phyloP scores from a whole-genome alignment of 2,888 invertebrate genomes.

The Teleogryllus oceanicus region DNA sequence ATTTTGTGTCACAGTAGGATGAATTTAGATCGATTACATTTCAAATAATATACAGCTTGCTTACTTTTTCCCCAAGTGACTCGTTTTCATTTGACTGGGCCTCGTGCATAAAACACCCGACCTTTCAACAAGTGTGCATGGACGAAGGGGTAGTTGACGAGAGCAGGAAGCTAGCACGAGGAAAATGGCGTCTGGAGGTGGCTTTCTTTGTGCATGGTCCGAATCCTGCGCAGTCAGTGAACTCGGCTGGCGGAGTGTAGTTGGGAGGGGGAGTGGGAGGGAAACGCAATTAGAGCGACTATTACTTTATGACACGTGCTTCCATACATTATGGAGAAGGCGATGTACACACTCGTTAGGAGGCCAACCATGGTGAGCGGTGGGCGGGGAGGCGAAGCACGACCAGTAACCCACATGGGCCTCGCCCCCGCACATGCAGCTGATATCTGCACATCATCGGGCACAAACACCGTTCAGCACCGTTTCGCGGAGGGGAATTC shows the following conservation, averaged over 20 bases:
- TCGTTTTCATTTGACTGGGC: no score
- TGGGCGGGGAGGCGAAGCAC: background rate
- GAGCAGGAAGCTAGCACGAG: no score
- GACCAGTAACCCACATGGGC: conserved; percentile 5
- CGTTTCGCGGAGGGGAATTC: no score
- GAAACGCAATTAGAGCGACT: conserved; percentile 18
- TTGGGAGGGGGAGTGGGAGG: background rate
- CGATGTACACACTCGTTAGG: background rate
- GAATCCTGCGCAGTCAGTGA: background rate
- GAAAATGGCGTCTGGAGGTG: background rate
- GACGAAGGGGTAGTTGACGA: no score
- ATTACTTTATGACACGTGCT: conserved; percentile 18
- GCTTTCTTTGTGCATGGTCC: background rate
- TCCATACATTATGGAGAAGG: background rate
- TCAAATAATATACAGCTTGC: no score
- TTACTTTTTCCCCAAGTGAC: no score
- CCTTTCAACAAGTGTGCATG: no score
- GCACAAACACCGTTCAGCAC: no score
- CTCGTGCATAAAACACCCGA: no score
- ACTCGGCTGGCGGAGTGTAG: background rate
- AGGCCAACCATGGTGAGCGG: background rate
- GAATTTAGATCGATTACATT: no score
- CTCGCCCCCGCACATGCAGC: background rate
- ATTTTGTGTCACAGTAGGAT: no score
- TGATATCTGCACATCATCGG: no score